Evolutionary conservation across 2,888 invertebrate species (phyloP).

Genomic region (Lithophane socia): DNA sequence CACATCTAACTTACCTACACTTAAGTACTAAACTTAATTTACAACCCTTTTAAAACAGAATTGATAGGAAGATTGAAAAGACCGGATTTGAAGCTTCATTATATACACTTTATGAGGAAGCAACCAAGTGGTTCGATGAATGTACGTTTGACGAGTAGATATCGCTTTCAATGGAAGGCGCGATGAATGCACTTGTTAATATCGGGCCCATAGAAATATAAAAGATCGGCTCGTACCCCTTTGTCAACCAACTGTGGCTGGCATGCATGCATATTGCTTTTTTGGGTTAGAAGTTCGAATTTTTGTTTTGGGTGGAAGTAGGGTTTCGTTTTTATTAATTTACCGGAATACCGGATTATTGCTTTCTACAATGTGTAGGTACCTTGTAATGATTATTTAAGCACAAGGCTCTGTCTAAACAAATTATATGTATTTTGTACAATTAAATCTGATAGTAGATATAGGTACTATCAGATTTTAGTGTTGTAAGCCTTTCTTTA

Average conservation of each 20-base stretch:
- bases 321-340: too few relatives aligned
- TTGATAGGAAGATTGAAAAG: constrained; percentile 13
- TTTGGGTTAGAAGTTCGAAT: not conserved
- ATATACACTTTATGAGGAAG: constrained; percentile 38
- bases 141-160: constrained; percentile 24
- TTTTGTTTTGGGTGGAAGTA: not conserved
- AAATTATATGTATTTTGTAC: not conserved
- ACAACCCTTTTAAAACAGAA: constrained; percentile 1
- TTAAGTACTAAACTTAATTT: too few relatives aligned
- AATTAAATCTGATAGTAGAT: too few relatives aligned
- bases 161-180: constrained; percentile 37
- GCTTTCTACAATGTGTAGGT: too few relatives aligned
- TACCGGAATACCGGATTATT: too few relatives aligned
- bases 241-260: not conserved
- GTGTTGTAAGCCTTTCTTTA: too few relatives aligned
- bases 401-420: not conserved
- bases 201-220: not conserved
- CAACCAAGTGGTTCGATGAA: constrained; percentile 37
- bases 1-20: not conserved
- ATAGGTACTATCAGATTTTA: too few relatives aligned
- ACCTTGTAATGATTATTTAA: not conserved
- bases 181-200: constrained; percentile 45
- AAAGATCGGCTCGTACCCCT: not conserved
- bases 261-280: constrained; percentile 8
- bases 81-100: constrained; percentile 18